Conservation (phyloP, 2,888 invertebrate genomes). For the Drosophila suboccidentalis region DNA sequence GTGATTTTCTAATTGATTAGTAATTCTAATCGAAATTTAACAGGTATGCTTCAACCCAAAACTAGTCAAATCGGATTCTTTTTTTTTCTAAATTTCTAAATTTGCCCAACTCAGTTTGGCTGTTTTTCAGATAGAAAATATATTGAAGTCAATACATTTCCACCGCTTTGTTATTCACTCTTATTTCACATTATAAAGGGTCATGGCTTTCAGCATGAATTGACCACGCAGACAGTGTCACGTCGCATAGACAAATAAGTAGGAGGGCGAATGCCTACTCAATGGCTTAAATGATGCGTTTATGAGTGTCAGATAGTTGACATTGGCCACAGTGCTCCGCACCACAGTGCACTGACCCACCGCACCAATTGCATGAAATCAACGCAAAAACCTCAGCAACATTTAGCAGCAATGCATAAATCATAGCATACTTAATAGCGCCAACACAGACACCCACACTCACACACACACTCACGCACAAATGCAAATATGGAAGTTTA, state of each 20-base stretch:
- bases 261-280: conserved; percentile 11
- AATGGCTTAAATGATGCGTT: conserved; percentile 75
- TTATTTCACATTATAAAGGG: neutral
- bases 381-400: conserved; percentile 72
- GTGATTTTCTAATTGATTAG: too few species aligned
- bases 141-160: neutral
- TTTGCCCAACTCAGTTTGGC: too few species aligned
- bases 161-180: neutral
- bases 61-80: too few species aligned
- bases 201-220: neutral
- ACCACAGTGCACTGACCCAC: neutral
- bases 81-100: too few species aligned
- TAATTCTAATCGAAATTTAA: too few species aligned
- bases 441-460: conserved; percentile 24
- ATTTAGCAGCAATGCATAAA: conserved; percentile 78
- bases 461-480: conserved; percentile 11
- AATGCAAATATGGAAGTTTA: conserved; percentile 2
- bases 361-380: conserved; percentile 65
- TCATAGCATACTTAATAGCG: conserved; percentile 77
- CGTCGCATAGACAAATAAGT: neutral
- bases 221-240: conserved; percentile 2
- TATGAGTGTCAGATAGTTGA: conserved; percentile 59
- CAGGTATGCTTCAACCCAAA: too few species aligned
- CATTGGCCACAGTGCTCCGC: conserved; percentile 31
- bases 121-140: neutral